Base-by-base conservation (phyloP, 2,888 invertebrate species). In the Epirrhoe alternata region DNA sequence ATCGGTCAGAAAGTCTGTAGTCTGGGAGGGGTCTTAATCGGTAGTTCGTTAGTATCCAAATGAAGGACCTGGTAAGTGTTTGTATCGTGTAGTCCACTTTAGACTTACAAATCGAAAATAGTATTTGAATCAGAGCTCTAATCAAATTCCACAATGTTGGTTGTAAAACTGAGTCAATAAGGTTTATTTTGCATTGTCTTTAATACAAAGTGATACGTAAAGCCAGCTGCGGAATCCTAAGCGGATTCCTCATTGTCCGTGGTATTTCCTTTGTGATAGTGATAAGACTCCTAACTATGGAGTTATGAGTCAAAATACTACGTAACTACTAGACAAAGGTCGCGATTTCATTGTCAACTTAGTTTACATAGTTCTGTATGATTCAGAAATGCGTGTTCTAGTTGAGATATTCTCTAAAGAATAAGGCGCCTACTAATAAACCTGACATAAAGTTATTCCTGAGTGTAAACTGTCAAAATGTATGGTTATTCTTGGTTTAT, bases 211-310 rank as follows among this genome's bases (percentile, higher is more conserved):
- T 61, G 49, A 61, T 16, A 12, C 31, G 47, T 12, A 33, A n/a
- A 54, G 14, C 6, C 12, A n/a, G 45, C 17, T 31, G 17, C 42
- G 60, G 63, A 63, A 67, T 67, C 35, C 60, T 24, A 16, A 59
- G 50, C 51, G 59, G 59, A 59, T 59, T 62, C 62, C 66, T 35
- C 47, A 17, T 45, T 8, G 42, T 53, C 33, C 42, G 56, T 24
- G 64, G 68, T 50, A 64, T 68, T 67, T 68, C 68, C 64, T 68
- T 68, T 68, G 68, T 64, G 64, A 68, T 64, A 63, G 58, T 17
- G 17, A 35, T 12, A 54, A 57, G 33, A 33, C 52, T 33, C n/a
- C 42, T 52, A 63, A 61, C 56, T 68, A 57, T 42, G 56, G 57
- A 68, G 64, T 64, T 64, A 61, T 64, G 64, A 68, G 61, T 68